phyloP scores from a whole-genome alignment of 2,113 vertebrate genomes.

The Phrynosoma blainvillii region DNA sequence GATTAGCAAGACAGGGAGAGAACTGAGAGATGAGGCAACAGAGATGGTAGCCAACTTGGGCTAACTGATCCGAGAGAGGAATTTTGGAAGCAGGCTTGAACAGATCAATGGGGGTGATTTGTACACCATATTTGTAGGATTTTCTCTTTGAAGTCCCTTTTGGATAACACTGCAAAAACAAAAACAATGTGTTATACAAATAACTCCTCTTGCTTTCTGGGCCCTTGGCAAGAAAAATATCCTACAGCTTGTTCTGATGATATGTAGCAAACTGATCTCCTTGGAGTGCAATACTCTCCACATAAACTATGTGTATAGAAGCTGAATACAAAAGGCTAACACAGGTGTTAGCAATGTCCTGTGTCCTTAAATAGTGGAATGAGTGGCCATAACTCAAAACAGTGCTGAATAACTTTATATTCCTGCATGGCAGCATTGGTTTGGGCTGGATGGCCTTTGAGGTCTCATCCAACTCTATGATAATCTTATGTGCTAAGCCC shows the following conservation, averaged over 20 bases:
- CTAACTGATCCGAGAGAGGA: background rate
- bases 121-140: no score
- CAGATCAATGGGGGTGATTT: background rate
- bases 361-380: background rate
- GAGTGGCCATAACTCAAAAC: no score
- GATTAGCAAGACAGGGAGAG: background rate
- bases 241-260: background rate
- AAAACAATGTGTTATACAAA: background rate
- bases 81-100: background rate
- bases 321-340: background rate
- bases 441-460: no score
- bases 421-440: no score
- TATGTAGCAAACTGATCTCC: background rate
- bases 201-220: background rate
- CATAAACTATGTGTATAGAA: background rate
- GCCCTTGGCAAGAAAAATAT: background rate
- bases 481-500: no score
- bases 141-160: background rate
- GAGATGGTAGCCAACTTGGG: background rate
- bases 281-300: background rate
- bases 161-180: background rate
- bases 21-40: background rate
- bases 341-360: background rate
- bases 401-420: background rate
- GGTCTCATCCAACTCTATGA: no score